Evolutionary conservation across 2,113 vertebrate species (phyloP).

Genomic region (Myotis brandtii): DNA sequence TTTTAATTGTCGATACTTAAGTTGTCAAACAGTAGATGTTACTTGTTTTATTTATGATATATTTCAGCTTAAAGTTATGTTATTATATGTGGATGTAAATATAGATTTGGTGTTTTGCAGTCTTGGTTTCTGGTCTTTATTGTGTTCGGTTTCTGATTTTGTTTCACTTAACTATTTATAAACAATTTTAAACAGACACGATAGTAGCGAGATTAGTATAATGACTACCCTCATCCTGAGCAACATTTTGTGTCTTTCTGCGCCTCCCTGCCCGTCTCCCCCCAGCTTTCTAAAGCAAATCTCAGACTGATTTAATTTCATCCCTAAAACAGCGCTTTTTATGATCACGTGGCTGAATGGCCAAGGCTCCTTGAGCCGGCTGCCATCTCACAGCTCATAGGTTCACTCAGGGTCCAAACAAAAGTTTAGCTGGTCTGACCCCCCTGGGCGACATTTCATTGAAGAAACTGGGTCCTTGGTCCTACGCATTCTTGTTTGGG

Average conservation of each 20-base stretch:
- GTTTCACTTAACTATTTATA: background rate
- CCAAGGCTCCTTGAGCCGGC: accelerated
- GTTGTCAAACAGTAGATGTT: constrained; percentile 86
- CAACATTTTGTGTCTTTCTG: too few species aligned
- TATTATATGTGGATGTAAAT: constrained; percentile 91
- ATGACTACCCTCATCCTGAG: accelerated
- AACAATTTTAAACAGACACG: background rate
- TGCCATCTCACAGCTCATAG: accelerated
- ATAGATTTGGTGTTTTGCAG: constrained; percentile 91
- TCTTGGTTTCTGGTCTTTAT: constrained; percentile 72
- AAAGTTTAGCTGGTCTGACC: background rate
- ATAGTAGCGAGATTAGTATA: accelerated
- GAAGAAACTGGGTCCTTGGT: background rate
- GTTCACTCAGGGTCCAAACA: background rate
- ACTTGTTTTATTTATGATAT: constrained; percentile 91
- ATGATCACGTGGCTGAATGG: accelerated
- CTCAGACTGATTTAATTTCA: background rate
- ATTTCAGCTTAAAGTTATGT: constrained; percentile 90
- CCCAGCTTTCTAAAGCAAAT: background rate
- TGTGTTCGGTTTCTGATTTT: constrained; percentile 69
- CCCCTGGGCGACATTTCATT: background rate
- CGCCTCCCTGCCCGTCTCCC: accelerated
- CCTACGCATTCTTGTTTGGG: background rate
- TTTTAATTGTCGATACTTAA: constrained; percentile 87
- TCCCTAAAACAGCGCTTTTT: background rate